Percentiles rank a stretch among this genome's conserved stretches.
These are phyloP conservation scores for Colostygia pectinataria DNA, from an alignment of 2,888 invertebrate species.

Conservation along the genomic window DNA sequence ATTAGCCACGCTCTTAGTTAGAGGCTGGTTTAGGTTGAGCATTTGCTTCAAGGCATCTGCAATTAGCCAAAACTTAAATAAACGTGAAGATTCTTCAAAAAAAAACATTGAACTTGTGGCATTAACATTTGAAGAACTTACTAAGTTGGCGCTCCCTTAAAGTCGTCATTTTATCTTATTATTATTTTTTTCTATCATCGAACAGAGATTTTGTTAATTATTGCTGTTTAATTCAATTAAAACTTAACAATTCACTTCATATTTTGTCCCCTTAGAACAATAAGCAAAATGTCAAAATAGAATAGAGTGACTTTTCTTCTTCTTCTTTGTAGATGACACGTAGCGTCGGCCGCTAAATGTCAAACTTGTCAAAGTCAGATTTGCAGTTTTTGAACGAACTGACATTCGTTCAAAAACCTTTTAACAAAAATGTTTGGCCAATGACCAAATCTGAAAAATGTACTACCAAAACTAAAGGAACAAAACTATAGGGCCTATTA, in stretches of 20 bases:
- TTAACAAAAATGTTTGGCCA: too few species aligned
- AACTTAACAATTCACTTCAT: slow-evolving; percentile 14
- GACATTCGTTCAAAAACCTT: too few species aligned
- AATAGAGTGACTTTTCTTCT: slow-evolving; percentile 11
- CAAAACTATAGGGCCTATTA: too few species aligned
- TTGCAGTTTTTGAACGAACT: too few species aligned
- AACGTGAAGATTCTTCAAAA: slow-evolving; percentile 8
- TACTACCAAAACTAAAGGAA: too few species aligned
- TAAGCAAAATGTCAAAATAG: slow-evolving; percentile 12
- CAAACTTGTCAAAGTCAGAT: too few species aligned
- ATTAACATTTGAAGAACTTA: slow-evolving; percentile 55
- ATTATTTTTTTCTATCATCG: slow-evolving; percentile 35
- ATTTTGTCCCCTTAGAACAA: too few species aligned
- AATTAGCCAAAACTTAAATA: slow-evolving; percentile 45
- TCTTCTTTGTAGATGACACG: slow-evolving; percentile 15
- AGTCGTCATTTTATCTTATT: slow-evolving; percentile 80
- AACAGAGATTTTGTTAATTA: slow-evolving; percentile 11
- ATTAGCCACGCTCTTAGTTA: slow-evolving; percentile 88
- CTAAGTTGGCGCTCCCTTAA: slow-evolving; percentile 89
- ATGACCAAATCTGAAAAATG: too few species aligned
- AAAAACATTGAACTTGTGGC: slow-evolving; percentile 17
- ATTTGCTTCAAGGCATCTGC: slow-evolving; percentile 96
- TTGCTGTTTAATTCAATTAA: slow-evolving; percentile 2
- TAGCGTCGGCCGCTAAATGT: slow-evolving; percentile 11
- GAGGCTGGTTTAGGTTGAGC: slow-evolving; percentile 94